phyloP scores from a whole-genome alignment of 2,888 invertebrate species.

The Ophioninae sp. region DNA sequence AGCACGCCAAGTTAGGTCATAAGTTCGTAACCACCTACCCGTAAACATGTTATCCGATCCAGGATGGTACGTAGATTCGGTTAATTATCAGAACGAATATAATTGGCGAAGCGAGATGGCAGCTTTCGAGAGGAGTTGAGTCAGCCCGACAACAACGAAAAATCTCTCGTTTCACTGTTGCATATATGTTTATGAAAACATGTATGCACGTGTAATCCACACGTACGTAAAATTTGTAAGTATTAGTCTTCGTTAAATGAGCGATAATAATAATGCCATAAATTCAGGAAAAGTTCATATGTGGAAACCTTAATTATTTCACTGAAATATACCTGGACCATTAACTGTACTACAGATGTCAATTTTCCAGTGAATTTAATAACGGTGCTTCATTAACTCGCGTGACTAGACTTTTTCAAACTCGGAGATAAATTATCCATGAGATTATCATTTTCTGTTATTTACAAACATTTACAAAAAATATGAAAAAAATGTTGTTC shows the following conservation, averaged over 20 bases:
- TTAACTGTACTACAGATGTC: too few relatives aligned
- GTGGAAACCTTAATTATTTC: conserved; percentile 29
- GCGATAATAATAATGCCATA: conserved; percentile 27
- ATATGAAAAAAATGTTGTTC: too few relatives aligned
- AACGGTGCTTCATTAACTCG: too few relatives aligned
- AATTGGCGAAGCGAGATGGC: conserved; percentile 54
- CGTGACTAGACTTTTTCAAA: too few relatives aligned
- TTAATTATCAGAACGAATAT: conserved; percentile 61
- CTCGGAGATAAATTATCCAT: too few relatives aligned
- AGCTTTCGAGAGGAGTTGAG: conserved; percentile 3
- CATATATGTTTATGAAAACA: not conserved
- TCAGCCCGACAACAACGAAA: conserved; percentile 24
- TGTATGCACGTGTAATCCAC: too few relatives aligned
- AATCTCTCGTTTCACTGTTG: conserved; percentile 35
- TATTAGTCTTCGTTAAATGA: not conserved
- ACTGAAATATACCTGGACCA: too few relatives aligned
- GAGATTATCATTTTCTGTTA: too few relatives aligned
- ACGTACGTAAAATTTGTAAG: too few relatives aligned
- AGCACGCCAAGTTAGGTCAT: not conserved
- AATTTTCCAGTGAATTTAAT: too few relatives aligned
- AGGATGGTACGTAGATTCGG: conserved; percentile 29
- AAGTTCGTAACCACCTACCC: conserved; percentile 25
- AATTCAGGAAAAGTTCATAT: conserved; percentile 10
- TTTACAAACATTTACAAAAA: too few relatives aligned
- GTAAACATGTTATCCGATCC: conserved; percentile 31